Evolutionary conservation across 2,113 vertebrate species (phyloP), one percentile per base, ranked within the genome.

Genomic region (Coptodon bakossiorum): DNA sequence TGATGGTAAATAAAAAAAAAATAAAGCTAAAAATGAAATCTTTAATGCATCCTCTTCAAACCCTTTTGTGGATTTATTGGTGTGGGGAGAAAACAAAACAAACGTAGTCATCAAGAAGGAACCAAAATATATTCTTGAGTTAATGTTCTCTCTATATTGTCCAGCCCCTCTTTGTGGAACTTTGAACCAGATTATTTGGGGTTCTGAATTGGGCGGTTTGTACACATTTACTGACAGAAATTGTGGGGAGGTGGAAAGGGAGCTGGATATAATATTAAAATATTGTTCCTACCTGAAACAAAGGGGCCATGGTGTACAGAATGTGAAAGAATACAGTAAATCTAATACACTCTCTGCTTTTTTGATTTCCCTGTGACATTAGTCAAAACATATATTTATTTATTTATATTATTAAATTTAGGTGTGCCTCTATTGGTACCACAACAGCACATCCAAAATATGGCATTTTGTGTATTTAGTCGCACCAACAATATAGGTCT

Each of bases 21-120:
- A 9, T 13, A 88, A 82, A 81, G 71, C 94, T 93, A 93, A 94
- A 91, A 92, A 79, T 52, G 7, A 80, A 76, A 4, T 85, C n/a
- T 43, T 45, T 86, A 61, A 81, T 68, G 73, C 84, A 82, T 82
- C 19, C 57, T 85, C 24, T 27, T 48, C 13, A 45, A 16, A 73
- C 5, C 1, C 5, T 73, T 45, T 43, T 63, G 24, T 11, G 7
- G 12, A 31, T 66, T 31, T 66, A 8, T 54, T 54, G 31, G 57
- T 10, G 48, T 38, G 12, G 36, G 36, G 66, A 40, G 34, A 43
- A 43, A 43, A 43, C 7, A 27, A 43, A 66, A 38, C 19, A 2
- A 38, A 38, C 1, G 0, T 36, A 66, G 9, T 66, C 17, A 66
- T 36, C 2, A 66, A 66, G 1, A 66, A 66, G 31, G 29, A 38